Evolutionary conservation across 2,888 invertebrate genomes (phyloP).

Genomic region (Oscheius onirici): DNA sequence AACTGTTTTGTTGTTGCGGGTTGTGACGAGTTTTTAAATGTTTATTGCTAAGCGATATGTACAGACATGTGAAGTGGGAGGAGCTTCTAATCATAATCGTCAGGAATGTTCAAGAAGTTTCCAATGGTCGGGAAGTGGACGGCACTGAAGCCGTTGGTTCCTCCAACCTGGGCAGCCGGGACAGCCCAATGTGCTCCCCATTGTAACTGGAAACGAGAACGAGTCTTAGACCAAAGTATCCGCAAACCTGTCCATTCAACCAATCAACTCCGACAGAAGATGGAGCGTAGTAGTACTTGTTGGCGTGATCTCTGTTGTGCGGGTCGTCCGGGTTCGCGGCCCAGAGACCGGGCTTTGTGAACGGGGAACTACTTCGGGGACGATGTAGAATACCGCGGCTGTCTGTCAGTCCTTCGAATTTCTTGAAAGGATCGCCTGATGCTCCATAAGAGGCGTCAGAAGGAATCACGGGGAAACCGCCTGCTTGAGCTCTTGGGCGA

Average conservation of each 20-base stretch:
- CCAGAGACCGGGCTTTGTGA: slow-evolving; percentile 62
- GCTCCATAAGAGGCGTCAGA: slow-evolving; percentile 45
- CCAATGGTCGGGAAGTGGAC: slow-evolving; percentile 66
- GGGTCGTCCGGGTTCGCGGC: slow-evolving; percentile 67
- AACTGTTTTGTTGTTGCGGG: slow-evolving; percentile 18
- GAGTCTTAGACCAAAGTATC: not conserved
- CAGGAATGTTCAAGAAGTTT: slow-evolving; percentile 65
- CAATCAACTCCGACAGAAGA: slow-evolving; percentile 61
- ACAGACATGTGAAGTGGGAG: slow-evolving; percentile 21
- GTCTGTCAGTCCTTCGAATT: slow-evolving; percentile 52
- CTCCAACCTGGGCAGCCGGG: slow-evolving; percentile 64
- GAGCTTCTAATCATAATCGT: slow-evolving; percentile 60
- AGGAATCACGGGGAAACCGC: slow-evolving; percentile 51
- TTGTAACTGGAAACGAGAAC: slow-evolving; percentile 37
- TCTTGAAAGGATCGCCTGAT: slow-evolving; percentile 34
- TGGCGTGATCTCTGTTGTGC: slow-evolving; percentile 65
- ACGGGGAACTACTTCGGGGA: slow-evolving; percentile 52
- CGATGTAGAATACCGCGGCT: slow-evolving; percentile 51
- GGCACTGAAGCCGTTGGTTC: slow-evolving; percentile 60
- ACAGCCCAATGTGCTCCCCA: slow-evolving; percentile 66
- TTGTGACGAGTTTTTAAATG: slow-evolving; percentile 2
- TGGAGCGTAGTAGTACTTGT: slow-evolving; percentile 63
- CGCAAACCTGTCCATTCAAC: slow-evolving; percentile 61
- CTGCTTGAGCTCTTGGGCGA: not conserved
- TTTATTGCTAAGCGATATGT: slow-evolving; percentile 25